Evolutionary conservation across 2,113 vertebrate species (phyloP).

Genomic region (Pollachius pollachius): DNA sequence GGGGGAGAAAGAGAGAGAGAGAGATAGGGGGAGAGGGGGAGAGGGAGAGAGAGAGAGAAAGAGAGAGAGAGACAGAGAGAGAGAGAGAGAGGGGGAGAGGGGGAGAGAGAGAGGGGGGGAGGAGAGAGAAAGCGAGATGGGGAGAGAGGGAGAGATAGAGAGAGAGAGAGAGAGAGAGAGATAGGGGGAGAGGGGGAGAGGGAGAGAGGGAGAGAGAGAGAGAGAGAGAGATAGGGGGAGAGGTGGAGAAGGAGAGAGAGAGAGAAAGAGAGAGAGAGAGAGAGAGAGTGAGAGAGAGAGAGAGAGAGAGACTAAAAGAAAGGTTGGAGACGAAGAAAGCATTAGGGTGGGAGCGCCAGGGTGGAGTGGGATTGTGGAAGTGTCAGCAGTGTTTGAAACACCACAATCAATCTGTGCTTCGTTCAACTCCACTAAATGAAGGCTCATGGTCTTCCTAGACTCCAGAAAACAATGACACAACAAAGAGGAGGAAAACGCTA

Average conservation of each 20-base stretch:
- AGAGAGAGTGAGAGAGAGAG: not conserved
- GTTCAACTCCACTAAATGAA: not conserved
- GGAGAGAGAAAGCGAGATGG: not conserved
- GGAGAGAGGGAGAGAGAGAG: not conserved
- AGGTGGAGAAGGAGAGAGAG: not conserved
- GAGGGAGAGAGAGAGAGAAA: not conserved
- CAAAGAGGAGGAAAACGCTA: not conserved
- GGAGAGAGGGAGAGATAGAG: not conserved
- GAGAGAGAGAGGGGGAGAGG: no score
- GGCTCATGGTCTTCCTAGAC: not conserved
- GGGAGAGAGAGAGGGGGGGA: not conserved
- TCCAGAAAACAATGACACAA: not conserved
- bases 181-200: not conserved
- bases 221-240: not conserved
- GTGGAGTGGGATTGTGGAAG: not conserved
- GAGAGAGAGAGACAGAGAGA: conserved; percentile 5
- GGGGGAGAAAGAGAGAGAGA: no score
- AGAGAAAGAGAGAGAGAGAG: not conserved
- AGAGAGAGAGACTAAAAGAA: not conserved
- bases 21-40: not conserved
- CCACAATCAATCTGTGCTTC: not conserved
- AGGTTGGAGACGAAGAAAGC: not conserved
- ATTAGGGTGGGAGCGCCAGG: not conserved
- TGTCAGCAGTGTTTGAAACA: not conserved
- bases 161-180: not conserved